Percentiles rank a stretch among this genome's conserved stretches.
These are phyloP conservation scores for Mamestra brassicae DNA, from an alignment of 2,888 invertebrate species.

Conservation along the genomic window DNA sequence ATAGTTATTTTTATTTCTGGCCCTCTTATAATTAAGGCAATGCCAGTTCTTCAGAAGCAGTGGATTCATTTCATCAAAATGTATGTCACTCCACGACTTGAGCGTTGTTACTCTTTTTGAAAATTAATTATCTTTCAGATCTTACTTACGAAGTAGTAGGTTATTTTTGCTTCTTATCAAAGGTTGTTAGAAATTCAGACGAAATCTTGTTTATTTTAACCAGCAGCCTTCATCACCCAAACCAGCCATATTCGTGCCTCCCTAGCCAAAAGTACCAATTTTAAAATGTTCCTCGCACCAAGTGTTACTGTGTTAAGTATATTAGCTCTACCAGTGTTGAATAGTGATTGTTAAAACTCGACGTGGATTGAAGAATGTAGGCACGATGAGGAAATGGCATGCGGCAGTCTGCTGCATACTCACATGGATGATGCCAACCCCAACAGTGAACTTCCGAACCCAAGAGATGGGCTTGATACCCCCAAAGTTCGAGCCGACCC, in stretches of 20 bases:
- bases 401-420: slow-evolving; percentile 70
- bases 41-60: too few species aligned
- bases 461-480: slow-evolving; percentile 70
- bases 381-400: slow-evolving; percentile 75
- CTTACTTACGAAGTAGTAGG: too few species aligned
- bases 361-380: slow-evolving; percentile 59
- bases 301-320: slow-evolving; percentile 29
- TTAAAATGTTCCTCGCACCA: slow-evolving; percentile 47
- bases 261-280: slow-evolving; percentile 51
- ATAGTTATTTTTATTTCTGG: not conserved
- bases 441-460: slow-evolving; percentile 65
- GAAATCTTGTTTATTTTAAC: not conserved
- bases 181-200: too few species aligned
- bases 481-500: slow-evolving; percentile 35
- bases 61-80: too few species aligned
- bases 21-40: too few species aligned
- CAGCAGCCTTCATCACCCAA: slow-evolving; percentile 14
- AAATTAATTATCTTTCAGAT: too few species aligned
- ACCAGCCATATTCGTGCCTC: slow-evolving; percentile 55
- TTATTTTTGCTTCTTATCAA: too few species aligned
- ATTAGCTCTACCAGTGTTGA: slow-evolving; percentile 57
- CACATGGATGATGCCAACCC: slow-evolving; percentile 65
- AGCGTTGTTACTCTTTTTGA: too few species aligned
- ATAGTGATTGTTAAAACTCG: slow-evolving; percentile 51
- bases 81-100: too few species aligned